Conservation (phyloP, 1,140 invertebrate species). For the Drosophila tropicalis region DNA sequence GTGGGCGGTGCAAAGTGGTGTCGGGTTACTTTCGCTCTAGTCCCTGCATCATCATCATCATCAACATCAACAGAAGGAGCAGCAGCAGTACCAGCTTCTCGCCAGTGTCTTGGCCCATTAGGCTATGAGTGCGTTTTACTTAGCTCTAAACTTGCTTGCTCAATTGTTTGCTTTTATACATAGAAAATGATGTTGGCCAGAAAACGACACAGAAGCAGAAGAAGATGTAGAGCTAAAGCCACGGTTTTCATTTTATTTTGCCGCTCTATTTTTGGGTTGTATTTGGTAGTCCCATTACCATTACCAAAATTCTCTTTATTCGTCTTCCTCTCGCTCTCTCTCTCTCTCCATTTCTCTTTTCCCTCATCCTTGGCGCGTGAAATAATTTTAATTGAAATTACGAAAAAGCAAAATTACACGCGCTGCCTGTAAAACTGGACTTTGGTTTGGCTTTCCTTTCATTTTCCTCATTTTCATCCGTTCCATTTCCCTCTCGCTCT, state of each 20-base stretch:
- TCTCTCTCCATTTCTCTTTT: neutral
- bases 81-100: conserved; percentile 28
- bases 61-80: conserved; percentile 17
- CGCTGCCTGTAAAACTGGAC: conserved; percentile 30
- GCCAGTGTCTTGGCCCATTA: conserved; percentile 72
- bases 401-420: conserved; percentile 65
- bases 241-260: conserved; percentile 12
- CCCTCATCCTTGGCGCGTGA: conserved; percentile 44
- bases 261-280: conserved; percentile 8
- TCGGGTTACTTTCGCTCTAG: neutral
- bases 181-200: conserved; percentile 7
- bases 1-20: conserved; percentile 1
- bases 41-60: conserved; percentile 9
- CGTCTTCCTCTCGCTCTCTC: neutral
- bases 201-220: neutral
- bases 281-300: neutral
- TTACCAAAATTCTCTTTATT: conserved; percentile 2
- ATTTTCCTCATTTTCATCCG: neutral
- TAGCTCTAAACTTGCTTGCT: conserved; percentile 74
- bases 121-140: conserved; percentile 71
- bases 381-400: conserved; percentile 81
- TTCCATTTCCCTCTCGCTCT: neutral
- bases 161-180: conserved; percentile 58
- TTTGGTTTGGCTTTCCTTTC: conserved; percentile 29
- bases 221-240: conserved; percentile 12